Evolutionary conservation across 2,888 invertebrate species (phyloP).

Genomic region (Dexiosoma caninum): DNA sequence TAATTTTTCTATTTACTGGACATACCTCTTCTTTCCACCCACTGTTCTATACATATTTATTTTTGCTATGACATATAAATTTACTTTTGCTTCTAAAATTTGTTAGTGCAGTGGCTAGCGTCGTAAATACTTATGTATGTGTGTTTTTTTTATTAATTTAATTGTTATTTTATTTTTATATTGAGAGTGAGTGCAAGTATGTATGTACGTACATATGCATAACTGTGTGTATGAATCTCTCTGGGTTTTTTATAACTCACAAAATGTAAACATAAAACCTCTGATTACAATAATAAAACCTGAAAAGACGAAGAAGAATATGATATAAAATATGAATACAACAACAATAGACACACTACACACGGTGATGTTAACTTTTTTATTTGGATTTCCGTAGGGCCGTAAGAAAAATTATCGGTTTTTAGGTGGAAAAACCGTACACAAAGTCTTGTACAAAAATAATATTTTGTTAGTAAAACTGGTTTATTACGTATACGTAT

Average conservation of each 20-base stretch:
- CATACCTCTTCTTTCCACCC: not conserved
- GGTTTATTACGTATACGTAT: no score
- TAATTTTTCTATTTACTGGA: no score
- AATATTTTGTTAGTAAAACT: no score
- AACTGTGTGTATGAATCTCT: no score
- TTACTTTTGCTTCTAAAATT: not conserved
- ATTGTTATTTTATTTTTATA: slow-evolving; percentile 4
- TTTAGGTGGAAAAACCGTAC: no score
- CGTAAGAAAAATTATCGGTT: no score
- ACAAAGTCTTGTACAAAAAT: no score
- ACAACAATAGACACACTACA: not conserved
- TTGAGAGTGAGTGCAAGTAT: not conserved
- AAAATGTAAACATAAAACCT: slow-evolving; percentile 55
- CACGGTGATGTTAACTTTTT: no score
- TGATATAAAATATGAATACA: not conserved
- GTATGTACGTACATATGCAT: no score
- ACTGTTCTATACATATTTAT: slow-evolving; percentile 1
- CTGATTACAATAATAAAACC: slow-evolving; percentile 14
- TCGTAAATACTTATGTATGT: not conserved
- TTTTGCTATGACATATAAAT: no score
- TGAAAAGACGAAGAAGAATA: slow-evolving; percentile 5
- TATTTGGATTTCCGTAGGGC: no score
- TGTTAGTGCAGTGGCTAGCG: slow-evolving; percentile 19
- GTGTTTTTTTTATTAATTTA: slow-evolving; percentile 27
- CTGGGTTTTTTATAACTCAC: slow-evolving; percentile 7